These are phyloP conservation scores for Drosophila setifemur DNA, from an alignment of 1,140 invertebrate species.

Conservation along the genomic window DNA sequence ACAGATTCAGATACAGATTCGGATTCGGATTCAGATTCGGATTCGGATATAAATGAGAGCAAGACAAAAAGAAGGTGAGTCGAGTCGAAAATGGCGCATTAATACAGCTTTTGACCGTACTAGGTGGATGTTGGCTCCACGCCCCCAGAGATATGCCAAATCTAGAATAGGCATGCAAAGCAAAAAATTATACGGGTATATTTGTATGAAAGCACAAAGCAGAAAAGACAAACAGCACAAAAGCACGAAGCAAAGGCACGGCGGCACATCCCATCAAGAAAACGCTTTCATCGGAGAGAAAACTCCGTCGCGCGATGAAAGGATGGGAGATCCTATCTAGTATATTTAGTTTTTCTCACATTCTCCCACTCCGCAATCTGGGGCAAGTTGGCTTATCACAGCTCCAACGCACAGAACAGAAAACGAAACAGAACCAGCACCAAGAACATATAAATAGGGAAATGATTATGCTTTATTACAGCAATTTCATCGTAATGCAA, in stretches of 20 bases:
- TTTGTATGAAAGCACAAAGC: not conserved
- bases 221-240: not conserved
- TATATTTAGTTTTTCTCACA: no score
- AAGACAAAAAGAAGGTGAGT: slow-evolving; percentile 9
- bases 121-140: slow-evolving; percentile 35
- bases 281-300: no score
- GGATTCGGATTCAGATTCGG: no score
- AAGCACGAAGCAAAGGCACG: not conserved
- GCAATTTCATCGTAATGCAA: not conserved
- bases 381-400: slow-evolving; percentile 4
- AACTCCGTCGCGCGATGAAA: no score
- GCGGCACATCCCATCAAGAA: no score
- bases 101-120: slow-evolving; percentile 1
- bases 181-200: no score
- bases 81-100: slow-evolving; percentile 21
- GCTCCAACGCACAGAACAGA: not conserved
- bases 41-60: not conserved
- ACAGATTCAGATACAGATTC: not conserved
- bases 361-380: no score
- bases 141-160: slow-evolving; percentile 32
- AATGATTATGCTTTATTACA: slow-evolving; percentile 2
- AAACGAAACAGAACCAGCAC: not conserved
- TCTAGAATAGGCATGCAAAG: slow-evolving; percentile 26
- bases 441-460: not conserved
- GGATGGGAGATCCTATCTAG: no score